phyloP scores from a whole-genome alignment of 2,797 vertebrate genomes.

The Urophycis tenuis region DNA sequence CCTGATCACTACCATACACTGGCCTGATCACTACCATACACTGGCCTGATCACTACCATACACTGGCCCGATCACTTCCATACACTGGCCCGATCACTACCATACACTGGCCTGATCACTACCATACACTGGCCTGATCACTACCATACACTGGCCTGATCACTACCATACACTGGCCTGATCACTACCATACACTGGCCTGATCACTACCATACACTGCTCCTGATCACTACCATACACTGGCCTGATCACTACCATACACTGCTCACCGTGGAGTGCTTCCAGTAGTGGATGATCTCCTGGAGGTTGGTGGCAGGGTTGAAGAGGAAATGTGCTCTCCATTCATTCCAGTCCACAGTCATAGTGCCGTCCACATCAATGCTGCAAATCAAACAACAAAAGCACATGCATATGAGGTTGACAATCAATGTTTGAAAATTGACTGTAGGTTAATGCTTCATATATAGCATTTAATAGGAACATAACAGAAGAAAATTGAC shows the following conservation, averaged over 20 bases:
- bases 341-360: slow-evolving; percentile 91
- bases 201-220: neutral
- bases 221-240: neutral
- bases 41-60: too few relatives aligned
- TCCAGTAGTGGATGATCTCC: slow-evolving; percentile 89
- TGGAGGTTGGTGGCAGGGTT: slow-evolving; percentile 85
- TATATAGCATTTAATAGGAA: neutral
- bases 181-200: neutral
- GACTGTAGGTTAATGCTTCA: too few relatives aligned
- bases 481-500: neutral
- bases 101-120: too few relatives aligned
- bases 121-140: too few relatives aligned
- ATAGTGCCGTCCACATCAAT: slow-evolving; percentile 91
- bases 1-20: too few relatives aligned
- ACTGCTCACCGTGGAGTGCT: slow-evolving; percentile 80
- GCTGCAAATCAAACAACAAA: slow-evolving; percentile 51
- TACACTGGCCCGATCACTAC: neutral
- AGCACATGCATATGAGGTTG: too few relatives aligned
- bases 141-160: neutral
- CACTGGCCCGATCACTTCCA: too few relatives aligned
- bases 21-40: too few relatives aligned
- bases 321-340: slow-evolving; percentile 89
- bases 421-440: too few relatives aligned
- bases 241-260: neutral
- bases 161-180: neutral